A percentile compares a stretch with the other conserved stretches of the same genome.
Conservation (phyloP, 2,797 vertebrate species). For the Rhabdomys pumilio region DNA sequence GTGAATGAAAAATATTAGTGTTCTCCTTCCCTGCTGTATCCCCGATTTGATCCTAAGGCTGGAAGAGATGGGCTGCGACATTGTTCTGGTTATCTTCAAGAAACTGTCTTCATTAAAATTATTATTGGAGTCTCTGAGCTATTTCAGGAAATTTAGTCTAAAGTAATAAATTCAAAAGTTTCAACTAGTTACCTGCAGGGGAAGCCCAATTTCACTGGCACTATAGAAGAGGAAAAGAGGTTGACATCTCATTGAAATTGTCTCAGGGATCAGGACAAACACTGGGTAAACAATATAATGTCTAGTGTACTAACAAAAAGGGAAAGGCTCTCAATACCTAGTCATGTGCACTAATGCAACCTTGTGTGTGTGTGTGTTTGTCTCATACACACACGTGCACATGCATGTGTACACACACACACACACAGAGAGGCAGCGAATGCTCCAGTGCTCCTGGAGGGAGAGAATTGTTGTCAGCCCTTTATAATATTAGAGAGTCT, state of each 20-base stretch:
- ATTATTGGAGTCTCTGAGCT: conserved; percentile 17
- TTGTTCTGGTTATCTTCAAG: not conserved
- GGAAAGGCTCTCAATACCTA: not conserved
- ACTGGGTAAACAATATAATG: not conserved
- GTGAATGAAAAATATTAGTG: not conserved
- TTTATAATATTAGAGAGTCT: not conserved
- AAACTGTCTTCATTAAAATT: conserved; percentile 21
- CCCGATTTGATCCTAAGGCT: not conserved
- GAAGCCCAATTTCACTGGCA: not conserved
- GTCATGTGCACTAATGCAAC: not conserved
- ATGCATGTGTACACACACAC: not conserved
- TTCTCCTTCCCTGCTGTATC: not conserved
- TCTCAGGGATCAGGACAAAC: not conserved
- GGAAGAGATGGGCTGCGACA: not conserved
- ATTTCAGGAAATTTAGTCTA: conserved; percentile 44
- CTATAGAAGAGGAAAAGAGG: not conserved
- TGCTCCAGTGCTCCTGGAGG: not conserved
- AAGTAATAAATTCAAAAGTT: conserved; percentile 36
- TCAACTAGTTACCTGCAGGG: not conserved
- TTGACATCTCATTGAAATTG: conserved; percentile 9
- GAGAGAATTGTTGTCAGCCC: not conserved
- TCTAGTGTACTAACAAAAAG: not conserved
- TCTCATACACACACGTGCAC: not conserved
- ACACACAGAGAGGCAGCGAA: not conserved
- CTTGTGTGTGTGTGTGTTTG: not conserved